These are phyloP conservation scores for Diglossa cyanea DNA, from an alignment of 2,797 vertebrate species.

Conservation along the genomic window DNA sequence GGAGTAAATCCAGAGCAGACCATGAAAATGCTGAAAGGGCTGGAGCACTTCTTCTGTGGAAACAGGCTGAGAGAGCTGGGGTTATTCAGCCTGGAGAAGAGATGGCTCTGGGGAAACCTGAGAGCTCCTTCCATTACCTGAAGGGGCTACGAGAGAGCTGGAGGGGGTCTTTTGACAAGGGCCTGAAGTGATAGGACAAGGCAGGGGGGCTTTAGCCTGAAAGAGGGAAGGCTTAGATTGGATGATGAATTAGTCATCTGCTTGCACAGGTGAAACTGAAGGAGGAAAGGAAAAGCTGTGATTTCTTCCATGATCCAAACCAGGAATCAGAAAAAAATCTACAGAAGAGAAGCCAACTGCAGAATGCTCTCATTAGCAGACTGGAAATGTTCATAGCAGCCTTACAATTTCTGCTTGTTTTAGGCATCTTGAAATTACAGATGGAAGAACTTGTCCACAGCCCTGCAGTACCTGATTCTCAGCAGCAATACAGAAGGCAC, in stretches of 20 bases:
- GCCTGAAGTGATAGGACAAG: neutral
- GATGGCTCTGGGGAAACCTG: neutral
- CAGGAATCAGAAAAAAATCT: neutral
- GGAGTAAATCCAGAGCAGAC: neutral
- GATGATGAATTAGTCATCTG: neutral
- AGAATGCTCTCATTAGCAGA: neutral
- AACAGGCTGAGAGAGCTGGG: neutral
- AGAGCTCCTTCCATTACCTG: neutral
- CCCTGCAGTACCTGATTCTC: neutral
- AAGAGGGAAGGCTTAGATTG: neutral
- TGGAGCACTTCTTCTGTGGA: neutral
- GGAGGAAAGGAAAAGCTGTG: neutral
- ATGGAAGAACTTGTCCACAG: neutral
- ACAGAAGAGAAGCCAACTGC: neutral
- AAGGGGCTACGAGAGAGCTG: neutral
- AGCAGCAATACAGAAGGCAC: rapidly evolving
- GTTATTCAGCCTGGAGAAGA: neutral
- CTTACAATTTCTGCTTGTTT: neutral
- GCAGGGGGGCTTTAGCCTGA: neutral
- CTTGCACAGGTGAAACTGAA: neutral
- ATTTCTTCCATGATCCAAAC: neutral
- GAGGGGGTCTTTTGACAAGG: neutral
- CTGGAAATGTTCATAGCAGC: neutral
- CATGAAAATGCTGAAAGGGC: neutral
- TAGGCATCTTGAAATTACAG: neutral